Conservation (phyloP, 2,113 vertebrate genomes). For the Crotalus horridus region DNA sequence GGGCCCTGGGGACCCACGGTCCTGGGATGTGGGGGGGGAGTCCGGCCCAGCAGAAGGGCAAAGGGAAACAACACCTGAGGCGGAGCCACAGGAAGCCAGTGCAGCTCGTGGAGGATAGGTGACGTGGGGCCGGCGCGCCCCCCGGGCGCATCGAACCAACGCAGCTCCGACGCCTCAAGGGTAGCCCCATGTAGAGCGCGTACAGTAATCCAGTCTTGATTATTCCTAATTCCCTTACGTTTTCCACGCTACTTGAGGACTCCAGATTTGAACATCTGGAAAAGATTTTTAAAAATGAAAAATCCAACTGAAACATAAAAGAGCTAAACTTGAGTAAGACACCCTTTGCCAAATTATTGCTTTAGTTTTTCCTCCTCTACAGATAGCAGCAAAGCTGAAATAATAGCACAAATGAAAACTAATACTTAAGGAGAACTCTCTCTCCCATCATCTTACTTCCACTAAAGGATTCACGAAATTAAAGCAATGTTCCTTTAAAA, state of each 20-base stretch:
- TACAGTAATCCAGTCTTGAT: too few relatives aligned
- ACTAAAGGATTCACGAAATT: neutral
- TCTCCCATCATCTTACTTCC: neutral
- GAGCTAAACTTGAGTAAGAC: neutral
- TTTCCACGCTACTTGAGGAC: neutral
- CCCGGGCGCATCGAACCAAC: too few relatives aligned
- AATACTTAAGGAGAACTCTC: neutral
- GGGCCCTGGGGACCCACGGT: too few relatives aligned
- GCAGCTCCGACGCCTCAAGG: too few relatives aligned
- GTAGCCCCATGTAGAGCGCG: too few relatives aligned
- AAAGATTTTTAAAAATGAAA: neutral
- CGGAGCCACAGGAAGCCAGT: too few relatives aligned
- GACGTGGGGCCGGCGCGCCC: too few relatives aligned
- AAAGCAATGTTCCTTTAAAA: neutral
- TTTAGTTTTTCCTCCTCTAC: neutral
- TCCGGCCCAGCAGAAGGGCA: too few relatives aligned
- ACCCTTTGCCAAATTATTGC: neutral
- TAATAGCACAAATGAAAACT: neutral
- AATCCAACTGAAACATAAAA: neutral
- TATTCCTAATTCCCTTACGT: neutral
- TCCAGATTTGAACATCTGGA: neutral
- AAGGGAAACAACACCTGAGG: too few relatives aligned
- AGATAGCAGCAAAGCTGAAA: neutral
- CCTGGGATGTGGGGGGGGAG: too few relatives aligned
- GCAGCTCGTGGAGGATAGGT: too few relatives aligned